These are phyloP conservation scores for Microctonus brassicae DNA, from an alignment of 2,888 invertebrate genomes.

Conservation along the genomic window DNA sequence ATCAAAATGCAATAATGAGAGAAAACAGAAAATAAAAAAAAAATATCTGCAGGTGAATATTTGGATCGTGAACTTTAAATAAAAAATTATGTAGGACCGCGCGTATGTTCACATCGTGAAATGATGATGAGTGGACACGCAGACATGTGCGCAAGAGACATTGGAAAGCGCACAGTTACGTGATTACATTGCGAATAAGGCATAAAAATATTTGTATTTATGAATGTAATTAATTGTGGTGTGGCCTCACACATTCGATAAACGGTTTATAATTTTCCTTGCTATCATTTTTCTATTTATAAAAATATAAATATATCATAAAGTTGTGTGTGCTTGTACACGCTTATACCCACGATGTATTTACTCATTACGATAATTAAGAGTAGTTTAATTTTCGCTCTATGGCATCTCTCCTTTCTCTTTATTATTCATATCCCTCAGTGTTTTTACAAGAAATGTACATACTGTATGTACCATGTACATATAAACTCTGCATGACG, in stretches of 20 bases:
- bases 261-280: slow-evolving; percentile 46
- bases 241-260: slow-evolving; percentile 35
- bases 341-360: not conserved
- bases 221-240: slow-evolving; percentile 36
- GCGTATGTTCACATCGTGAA: slow-evolving; percentile 1
- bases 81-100: not conserved
- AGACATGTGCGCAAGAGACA: not conserved
- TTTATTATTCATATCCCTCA: not conserved
- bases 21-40: not conserved
- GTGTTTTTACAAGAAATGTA: not conserved
- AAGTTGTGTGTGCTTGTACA: not conserved
- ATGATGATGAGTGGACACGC: slow-evolving; percentile 19
- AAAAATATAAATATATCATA: not conserved
- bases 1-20: slow-evolving; percentile 5
- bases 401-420: no score
- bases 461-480: not conserved
- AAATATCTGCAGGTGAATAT: not conserved
- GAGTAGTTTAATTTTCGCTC: not conserved
- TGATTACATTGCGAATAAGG: not conserved
- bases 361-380: not conserved
- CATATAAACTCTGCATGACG: not conserved
- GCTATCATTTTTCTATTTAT: slow-evolving; percentile 36
- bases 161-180: slow-evolving; percentile 33
- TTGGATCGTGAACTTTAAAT: not conserved
- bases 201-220: slow-evolving; percentile 1